Percentiles rank a stretch among this genome's conserved stretches.
Conservation (phyloP, 2,797 vertebrate genomes). For the Malurus leucopterus region DNA sequence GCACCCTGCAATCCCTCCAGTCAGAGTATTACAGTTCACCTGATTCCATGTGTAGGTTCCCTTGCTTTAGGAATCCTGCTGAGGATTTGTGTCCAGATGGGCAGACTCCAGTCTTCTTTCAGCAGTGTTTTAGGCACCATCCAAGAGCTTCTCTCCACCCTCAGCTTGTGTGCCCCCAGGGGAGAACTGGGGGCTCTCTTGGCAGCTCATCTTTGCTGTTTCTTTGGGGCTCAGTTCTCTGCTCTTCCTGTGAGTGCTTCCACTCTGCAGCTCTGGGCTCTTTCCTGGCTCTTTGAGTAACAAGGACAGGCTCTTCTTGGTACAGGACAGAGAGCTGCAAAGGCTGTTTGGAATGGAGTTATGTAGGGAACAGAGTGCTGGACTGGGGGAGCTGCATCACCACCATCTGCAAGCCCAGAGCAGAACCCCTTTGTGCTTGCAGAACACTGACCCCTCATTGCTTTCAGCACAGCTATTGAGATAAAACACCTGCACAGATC, state of each 20-base stretch:
- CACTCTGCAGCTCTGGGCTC: neutral
- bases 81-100: neutral
- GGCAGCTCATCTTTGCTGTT: neutral
- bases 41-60: rapidly evolving
- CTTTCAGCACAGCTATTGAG: neutral
- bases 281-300: neutral
- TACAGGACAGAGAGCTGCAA: neutral
- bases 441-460: neutral
- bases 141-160: neutral
- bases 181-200: neutral
- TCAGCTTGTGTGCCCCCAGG: neutral
- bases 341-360: neutral
- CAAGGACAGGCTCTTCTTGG: neutral
- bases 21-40: rapidly evolving
- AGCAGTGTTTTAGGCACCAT: neutral
- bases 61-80: neutral
- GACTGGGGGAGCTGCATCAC: neutral
- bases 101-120: neutral
- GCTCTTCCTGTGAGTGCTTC: neutral
- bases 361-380: neutral
- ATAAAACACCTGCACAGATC: rapidly evolving
- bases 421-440: neutral
- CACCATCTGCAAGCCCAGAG: rapidly evolving
- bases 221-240: neutral
- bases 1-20: neutral